phyloP scores from a whole-genome alignment of 2,797 vertebrate genomes.

The Spinibarbus caldwelli region DNA sequence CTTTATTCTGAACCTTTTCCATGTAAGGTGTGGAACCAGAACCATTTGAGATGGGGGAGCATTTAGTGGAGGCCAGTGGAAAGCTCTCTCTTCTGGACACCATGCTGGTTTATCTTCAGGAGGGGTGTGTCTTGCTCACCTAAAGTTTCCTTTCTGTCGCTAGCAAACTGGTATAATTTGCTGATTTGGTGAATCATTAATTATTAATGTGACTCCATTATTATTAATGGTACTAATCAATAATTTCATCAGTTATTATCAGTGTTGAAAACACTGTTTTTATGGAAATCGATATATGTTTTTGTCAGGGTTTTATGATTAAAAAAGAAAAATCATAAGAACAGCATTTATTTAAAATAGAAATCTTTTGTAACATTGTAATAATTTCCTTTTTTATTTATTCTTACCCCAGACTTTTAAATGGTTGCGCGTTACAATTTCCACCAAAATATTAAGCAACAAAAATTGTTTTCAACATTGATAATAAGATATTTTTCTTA shows the following conservation, averaged over 20 bases:
- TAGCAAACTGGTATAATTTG: background rate
- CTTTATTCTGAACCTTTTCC: background rate
- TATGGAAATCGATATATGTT: too few species aligned
- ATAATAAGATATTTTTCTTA: too few species aligned
- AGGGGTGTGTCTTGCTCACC: conserved; percentile 72
- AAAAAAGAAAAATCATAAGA: too few species aligned
- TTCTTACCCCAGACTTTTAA: too few species aligned
- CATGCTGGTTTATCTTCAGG: conserved; percentile 81
- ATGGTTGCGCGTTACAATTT: too few species aligned
- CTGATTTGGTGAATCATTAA: background rate
- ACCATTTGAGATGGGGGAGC: conserved; percentile 92
- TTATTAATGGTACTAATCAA: background rate
- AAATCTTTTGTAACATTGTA: too few species aligned
- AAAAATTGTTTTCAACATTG: too few species aligned
- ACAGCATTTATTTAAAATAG: too few species aligned
- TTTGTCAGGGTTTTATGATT: too few species aligned
- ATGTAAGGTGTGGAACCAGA: conserved; percentile 91
- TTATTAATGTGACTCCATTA: background rate
- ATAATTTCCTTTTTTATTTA: too few species aligned
- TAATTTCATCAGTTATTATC: background rate
- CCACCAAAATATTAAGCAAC: too few species aligned
- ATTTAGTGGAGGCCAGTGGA: conserved; percentile 90
- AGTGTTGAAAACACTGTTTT: background rate
- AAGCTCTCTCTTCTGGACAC: conserved; percentile 89
- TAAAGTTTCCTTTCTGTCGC: background rate